Evolutionary conservation across 37 sponge, comb jelly and placozoan genomes (phyloP).

Genomic region (Amphimedon queenslandica): DNA sequence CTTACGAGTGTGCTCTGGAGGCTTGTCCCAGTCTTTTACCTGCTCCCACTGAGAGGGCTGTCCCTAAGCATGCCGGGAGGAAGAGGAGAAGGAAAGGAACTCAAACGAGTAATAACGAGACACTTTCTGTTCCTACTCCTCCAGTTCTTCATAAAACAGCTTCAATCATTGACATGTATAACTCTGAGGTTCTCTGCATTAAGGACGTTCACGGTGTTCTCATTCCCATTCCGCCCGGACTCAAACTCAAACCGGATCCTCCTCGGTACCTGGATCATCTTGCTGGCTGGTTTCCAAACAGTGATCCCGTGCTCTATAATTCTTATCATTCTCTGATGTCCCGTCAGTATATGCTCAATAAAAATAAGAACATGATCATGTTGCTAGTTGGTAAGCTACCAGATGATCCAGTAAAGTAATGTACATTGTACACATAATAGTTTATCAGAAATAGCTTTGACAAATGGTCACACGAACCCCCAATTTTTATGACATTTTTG

Average conservation of each 20-base stretch:
- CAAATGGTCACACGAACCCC: no score
- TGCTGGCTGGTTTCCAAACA: neutral
- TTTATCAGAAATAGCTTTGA: neutral
- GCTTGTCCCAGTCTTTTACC: no score
- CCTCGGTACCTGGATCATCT: neutral
- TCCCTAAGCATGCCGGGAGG: neutral
- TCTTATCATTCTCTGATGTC: conserved; percentile 16
- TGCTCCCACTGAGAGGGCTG: neutral
- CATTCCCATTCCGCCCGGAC: conserved; percentile 34
- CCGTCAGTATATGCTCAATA: conserved; percentile 11
- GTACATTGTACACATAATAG: neutral
- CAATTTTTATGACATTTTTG: no score
- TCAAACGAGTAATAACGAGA: neutral
- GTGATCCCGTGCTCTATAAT: neutral
- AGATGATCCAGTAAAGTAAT: neutral
- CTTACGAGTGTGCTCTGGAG: conserved; percentile 31
- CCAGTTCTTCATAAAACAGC: neutral
- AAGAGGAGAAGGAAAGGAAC: conserved; percentile 1
- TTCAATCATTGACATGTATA: neutral
- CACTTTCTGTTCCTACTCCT: neutral
- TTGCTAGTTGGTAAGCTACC: conserved; percentile 33
- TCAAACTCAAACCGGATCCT: conserved; percentile 17
- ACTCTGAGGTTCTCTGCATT: conserved; percentile 19
- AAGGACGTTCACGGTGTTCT: conserved; percentile 33
- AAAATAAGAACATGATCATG: conserved; percentile 16